Evolutionary conservation across 2,888 invertebrate genomes (phyloP), one percentile per base, ranked within the genome.

Genomic region (Sphinx pinastri): DNA sequence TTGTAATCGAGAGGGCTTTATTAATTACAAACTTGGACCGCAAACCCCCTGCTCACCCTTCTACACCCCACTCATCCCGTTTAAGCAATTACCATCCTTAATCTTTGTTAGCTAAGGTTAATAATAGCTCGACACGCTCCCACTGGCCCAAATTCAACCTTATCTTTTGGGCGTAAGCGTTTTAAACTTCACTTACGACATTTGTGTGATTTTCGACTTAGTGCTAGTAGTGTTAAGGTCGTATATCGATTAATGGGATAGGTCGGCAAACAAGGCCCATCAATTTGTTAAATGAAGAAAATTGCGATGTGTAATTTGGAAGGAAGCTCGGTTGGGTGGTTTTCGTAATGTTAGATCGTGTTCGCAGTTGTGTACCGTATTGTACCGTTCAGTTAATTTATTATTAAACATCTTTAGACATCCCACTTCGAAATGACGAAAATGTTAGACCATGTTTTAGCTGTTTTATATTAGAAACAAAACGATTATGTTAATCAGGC

Each of bases 201-300:
- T 74, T 70, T 71, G 73, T 70, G 70, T 77, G 78, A 90, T 84
- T 87, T 85, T 83, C 75, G 78, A 83, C 90, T 89, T 83, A 85
- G 79, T 59, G 10, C 0, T 12, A 71, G 66, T 68, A 51, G 52
- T 2, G 55, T 74, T 84, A 88, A 79, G 84, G 83, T 82, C 73
- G 79, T 73, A 79, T 83, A 87, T 87, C 68, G 76, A 69, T 38
- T 73, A 74, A 52, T 54, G 67, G 67, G 52, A 68, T 68, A 60
- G 69, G 68, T 81, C 73, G 75, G 82, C 84, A 86, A 87, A 86
- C 83, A 85, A 81, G 84, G 78, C 72, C 85, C 87, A 92, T 93
- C 93, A 93, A 93, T 93, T 93, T 92, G 93, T 90, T 92, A 93
- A 92, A 92, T 92, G 92, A 92, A 93, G 93, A 91, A 92, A 91